phyloP scores from a whole-genome alignment of 2,113 vertebrate genomes.

The Rutilus rutilus region DNA sequence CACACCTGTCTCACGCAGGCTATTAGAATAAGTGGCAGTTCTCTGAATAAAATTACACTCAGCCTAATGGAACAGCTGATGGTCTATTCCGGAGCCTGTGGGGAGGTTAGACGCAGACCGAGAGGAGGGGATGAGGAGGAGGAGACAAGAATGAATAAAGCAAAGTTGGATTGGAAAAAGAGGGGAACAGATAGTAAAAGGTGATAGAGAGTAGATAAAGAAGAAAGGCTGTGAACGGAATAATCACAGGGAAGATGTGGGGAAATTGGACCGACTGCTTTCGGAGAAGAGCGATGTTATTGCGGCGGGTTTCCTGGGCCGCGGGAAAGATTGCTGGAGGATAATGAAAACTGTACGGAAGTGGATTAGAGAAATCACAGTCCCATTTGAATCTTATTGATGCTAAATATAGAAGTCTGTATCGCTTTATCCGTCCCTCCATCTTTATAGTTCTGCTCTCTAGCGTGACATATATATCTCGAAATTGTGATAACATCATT shows the following conservation, averaged over 20 bases:
- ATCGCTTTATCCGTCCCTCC: conserved; percentile 36
- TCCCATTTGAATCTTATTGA: conserved; percentile 24
- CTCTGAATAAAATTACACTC: conserved; percentile 76
- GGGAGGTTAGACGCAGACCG: conserved; percentile 50
- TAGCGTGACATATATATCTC: conserved; percentile 24
- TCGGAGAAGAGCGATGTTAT: conserved; percentile 30
- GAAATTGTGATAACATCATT: conserved; percentile 52
- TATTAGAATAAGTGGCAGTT: conserved; percentile 77
- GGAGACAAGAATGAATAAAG: conserved; percentile 26
- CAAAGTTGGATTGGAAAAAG: conserved; percentile 22
- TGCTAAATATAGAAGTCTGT: conserved; percentile 61
- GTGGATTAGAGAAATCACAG: conserved; percentile 43
- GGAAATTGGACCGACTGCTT: conserved; percentile 11
- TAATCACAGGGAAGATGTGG: conserved; percentile 11
- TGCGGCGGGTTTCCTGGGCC: not conserved
- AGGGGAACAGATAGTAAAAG: conserved; percentile 60
- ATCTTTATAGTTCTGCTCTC: conserved; percentile 54
- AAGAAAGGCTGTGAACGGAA: conserved; percentile 43
- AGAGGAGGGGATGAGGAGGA: not conserved
- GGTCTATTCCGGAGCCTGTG: conserved; percentile 68
- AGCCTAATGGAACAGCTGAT: conserved; percentile 79
- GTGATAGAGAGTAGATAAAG: conserved; percentile 52
- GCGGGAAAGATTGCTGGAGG: conserved; percentile 21
- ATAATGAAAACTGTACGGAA: conserved; percentile 32
- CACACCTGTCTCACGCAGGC: conserved; percentile 72